These are phyloP conservation scores for Scarus forsteni DNA, from an alignment of 2,797 vertebrate species.

Conservation along the genomic window DNA sequence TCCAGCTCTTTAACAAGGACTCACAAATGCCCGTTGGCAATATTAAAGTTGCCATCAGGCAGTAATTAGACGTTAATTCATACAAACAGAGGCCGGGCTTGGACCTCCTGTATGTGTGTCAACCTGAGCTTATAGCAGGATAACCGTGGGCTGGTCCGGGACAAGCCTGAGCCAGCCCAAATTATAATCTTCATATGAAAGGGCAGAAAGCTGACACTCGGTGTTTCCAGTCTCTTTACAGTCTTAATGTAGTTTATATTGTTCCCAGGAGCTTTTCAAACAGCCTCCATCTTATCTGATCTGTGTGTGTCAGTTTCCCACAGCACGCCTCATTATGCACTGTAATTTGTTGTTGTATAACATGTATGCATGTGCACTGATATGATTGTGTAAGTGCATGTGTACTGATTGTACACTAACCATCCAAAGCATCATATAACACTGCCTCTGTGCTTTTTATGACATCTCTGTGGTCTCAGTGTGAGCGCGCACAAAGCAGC, in stretches of 20 bases:
- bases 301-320: slow-evolving; percentile 20
- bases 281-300: slow-evolving; percentile 32
- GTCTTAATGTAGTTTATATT: slow-evolving; percentile 15
- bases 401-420: slow-evolving; percentile 33
- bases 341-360: slow-evolving; percentile 55
- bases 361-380: slow-evolving; percentile 43
- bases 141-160: not conserved
- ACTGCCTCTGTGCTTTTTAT: slow-evolving; percentile 22
- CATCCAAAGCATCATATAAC: slow-evolving; percentile 35
- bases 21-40: not conserved
- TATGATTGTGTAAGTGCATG: slow-evolving; percentile 49
- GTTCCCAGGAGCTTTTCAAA: slow-evolving; percentile 27
- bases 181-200: not conserved
- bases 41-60: not conserved
- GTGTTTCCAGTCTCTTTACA: not conserved
- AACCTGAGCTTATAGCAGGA: not conserved
- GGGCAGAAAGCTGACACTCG: not conserved
- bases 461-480: slow-evolving; percentile 20
- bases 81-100: too few species aligned
- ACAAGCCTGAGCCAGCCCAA: not conserved
- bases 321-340: slow-evolving; percentile 36
- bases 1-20: not conserved
- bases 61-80: not conserved
- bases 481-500: slow-evolving; percentile 31
- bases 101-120: not conserved